Conservation (phyloP, 2,797 vertebrate species). For the Thamnophis elegans region DNA sequence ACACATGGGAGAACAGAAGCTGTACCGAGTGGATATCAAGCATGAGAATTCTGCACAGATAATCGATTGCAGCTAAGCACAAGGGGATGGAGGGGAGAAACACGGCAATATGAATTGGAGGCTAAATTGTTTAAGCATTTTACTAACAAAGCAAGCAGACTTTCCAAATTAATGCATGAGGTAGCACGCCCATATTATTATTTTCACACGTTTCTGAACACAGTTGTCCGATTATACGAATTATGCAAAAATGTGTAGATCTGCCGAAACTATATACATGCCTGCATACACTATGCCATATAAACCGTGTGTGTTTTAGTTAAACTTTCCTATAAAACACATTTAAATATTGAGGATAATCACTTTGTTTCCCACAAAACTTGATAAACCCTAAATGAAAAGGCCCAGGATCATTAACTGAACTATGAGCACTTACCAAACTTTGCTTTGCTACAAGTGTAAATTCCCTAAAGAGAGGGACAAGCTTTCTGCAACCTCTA, state of each 20-base stretch:
- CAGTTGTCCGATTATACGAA: not conserved
- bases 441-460: not conserved
- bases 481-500: not conserved
- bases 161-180: not conserved
- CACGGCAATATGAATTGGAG: not conserved
- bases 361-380: not conserved
- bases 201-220: not conserved
- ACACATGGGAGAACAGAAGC: not conserved
- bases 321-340: not conserved
- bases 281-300: not conserved
- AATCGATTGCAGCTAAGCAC: constrained; percentile 17
- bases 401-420: not conserved
- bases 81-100: constrained; percentile 9
- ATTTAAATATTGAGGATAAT: not conserved
- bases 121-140: not conserved
- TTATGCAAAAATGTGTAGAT: not conserved
- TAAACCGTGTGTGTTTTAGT: not conserved
- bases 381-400: not conserved
- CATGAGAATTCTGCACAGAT: not conserved
- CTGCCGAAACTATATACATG: not conserved
- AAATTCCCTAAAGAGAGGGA: not conserved
- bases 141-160: not conserved
- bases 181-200: not conserved
- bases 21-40: not conserved
- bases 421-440: not conserved